These are phyloP conservation scores for Dolichopus griseipennis DNA, from an alignment of 2,888 invertebrate species.

Conservation along the genomic window DNA sequence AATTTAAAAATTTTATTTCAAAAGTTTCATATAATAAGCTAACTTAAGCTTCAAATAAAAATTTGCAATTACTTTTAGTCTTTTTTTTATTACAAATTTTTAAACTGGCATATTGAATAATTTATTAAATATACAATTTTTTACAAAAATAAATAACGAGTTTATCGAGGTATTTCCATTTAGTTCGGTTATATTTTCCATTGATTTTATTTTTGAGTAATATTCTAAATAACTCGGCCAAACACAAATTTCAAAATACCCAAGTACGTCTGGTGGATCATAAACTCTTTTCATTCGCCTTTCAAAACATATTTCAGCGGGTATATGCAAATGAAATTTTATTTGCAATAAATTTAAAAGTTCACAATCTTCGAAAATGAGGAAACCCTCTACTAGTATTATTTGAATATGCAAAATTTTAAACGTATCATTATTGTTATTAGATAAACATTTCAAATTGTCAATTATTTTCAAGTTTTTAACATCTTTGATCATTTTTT, in stretches of 20 bases:
- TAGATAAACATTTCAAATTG: not conserved
- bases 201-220: not conserved
- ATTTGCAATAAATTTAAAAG: conserved; percentile 57
- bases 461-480: conserved; percentile 34
- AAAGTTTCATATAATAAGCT: too few species aligned
- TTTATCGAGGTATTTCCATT: not conserved
- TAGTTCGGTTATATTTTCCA: not conserved
- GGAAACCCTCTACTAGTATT: conserved; percentile 68
- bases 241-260: conserved; percentile 81
- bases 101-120: not conserved
- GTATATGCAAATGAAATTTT: conserved; percentile 65
- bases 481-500: conserved; percentile 56
- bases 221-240: conserved; percentile 56
- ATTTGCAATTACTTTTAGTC: too few species aligned
- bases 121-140: not conserved
- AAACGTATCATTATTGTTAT: not conserved
- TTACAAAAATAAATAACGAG: not conserved
- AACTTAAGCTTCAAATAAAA: too few species aligned
- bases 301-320: conserved; percentile 56
- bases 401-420: conserved; percentile 29
- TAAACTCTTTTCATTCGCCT: conserved; percentile 60
- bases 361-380: conserved; percentile 61
- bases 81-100: too few species aligned
- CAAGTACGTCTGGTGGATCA: conserved; percentile 69
- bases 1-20: too few species aligned